Conservation (phyloP, 2,797 vertebrate genomes). For the Sylvia borin region DNA sequence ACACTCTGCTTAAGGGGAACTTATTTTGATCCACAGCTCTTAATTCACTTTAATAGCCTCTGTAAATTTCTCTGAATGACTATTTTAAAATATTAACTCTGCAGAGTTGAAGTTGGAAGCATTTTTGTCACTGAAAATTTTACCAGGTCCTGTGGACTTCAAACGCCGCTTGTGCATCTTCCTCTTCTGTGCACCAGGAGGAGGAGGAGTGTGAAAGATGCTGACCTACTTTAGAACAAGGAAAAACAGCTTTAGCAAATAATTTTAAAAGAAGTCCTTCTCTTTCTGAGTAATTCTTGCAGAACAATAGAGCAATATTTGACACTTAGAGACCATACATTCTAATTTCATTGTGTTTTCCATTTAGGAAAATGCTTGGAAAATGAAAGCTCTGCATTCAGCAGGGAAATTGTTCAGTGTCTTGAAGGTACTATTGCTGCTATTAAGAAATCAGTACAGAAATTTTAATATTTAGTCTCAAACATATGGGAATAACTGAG, state of each 20-base stretch:
- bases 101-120: not conserved
- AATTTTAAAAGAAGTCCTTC: not conserved
- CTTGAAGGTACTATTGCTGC: slow-evolving; percentile 76
- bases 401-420: slow-evolving; percentile 74
- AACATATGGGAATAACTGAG: not conserved
- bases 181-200: not conserved
- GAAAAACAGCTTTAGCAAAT: not conserved
- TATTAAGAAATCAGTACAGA: slow-evolving; percentile 77
- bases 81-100: not conserved
- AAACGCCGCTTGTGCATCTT: not conserved
- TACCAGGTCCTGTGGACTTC: not conserved
- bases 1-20: not conserved
- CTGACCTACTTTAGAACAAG: slow-evolving; percentile 17
- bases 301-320: not conserved
- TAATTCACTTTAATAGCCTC: not conserved
- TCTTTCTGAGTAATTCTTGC: not conserved
- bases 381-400: slow-evolving; percentile 73
- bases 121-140: not conserved
- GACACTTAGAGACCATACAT: not conserved
- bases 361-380: slow-evolving; percentile 76
- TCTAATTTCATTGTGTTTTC: slow-evolving; percentile 4
- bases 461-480: not conserved
- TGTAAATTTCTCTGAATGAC: not conserved
- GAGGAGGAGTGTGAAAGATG: not conserved
- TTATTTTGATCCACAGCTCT: slow-evolving; percentile 2